Conservation (phyloP, 2,888 invertebrate species). For the Stenodera caucasica region DNA sequence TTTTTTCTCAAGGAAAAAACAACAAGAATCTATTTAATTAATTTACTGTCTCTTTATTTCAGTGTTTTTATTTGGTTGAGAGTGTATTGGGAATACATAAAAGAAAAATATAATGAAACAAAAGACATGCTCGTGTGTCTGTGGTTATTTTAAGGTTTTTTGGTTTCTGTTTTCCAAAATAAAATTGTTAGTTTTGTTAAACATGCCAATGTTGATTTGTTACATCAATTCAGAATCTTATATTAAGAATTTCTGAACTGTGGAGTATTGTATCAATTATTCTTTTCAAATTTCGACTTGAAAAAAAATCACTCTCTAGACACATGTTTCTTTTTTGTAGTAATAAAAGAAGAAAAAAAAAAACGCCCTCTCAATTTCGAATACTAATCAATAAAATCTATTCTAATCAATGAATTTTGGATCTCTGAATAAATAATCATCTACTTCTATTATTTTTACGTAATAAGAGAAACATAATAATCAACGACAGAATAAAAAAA, state of each 20-base stretch:
- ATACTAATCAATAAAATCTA: too few species aligned
- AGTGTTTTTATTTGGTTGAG: not conserved
- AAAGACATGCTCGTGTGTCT: conserved; percentile 44
- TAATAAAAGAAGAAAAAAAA: too few species aligned
- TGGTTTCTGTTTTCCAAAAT: too few species aligned
- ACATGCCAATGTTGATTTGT: conserved; percentile 34
- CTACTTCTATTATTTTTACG: too few species aligned
- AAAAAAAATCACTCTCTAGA: not conserved
- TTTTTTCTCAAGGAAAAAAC: too few species aligned
- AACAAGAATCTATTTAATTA: too few species aligned
- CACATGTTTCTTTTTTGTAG: not conserved
- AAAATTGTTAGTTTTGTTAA: conserved; percentile 36
- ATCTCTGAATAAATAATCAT: too few species aligned
- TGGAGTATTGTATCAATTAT: not conserved
- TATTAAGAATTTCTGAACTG: conserved; percentile 1
- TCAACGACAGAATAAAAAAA: too few species aligned
- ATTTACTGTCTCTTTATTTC: not conserved
- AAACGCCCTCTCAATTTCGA: too few species aligned
- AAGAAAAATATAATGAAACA: conserved; percentile 26
- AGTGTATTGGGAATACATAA: not conserved
- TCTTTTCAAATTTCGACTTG: not conserved
- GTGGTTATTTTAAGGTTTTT: conserved; percentile 30
- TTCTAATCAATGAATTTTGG: too few species aligned
- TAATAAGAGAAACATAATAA: too few species aligned
- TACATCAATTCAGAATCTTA: not conserved